Evolutionary conservation across 2,888 invertebrate species (phyloP).

Genomic region (Dexiosoma caninum): DNA sequence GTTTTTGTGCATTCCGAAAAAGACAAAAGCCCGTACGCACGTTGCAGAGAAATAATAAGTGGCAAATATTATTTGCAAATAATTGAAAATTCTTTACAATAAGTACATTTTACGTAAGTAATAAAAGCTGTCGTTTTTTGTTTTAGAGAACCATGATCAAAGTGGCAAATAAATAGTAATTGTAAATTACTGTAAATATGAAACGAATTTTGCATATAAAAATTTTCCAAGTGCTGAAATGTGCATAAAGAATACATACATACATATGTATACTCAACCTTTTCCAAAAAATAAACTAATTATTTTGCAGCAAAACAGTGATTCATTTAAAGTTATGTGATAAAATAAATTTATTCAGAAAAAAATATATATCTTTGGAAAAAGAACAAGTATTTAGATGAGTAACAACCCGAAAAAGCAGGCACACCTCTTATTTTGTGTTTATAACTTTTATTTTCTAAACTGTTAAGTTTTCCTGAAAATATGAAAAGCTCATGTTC

Average conservation of each 20-base stretch:
- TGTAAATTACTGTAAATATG: background rate
- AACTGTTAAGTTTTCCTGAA: too few species aligned
- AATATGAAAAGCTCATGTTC: too few species aligned
- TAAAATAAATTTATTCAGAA: background rate
- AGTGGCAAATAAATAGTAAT: conserved; percentile 11
- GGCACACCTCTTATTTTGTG: conserved; percentile 54
- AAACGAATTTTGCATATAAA: background rate
- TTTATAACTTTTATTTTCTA: too few species aligned
- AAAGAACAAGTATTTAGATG: background rate
- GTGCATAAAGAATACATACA: background rate
- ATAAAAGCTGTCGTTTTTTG: background rate
- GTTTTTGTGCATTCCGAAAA: conserved; percentile 42
- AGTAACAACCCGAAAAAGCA: conserved; percentile 13
- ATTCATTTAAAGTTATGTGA: background rate
- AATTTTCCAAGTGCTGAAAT: background rate
- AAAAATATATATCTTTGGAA: background rate
- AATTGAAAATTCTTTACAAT: background rate
- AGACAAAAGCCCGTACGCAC: conserved; percentile 4
- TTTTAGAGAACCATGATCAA: background rate
- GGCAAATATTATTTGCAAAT: background rate
- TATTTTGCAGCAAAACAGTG: background rate
- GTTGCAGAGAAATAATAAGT: conserved; percentile 6
- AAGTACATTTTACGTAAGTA: background rate
- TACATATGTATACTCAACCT: background rate
- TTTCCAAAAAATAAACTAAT: background rate